These are phyloP conservation scores for Alviniconcha strummeri DNA, from an alignment of 2,888 invertebrate species.

Conservation along the genomic window DNA sequence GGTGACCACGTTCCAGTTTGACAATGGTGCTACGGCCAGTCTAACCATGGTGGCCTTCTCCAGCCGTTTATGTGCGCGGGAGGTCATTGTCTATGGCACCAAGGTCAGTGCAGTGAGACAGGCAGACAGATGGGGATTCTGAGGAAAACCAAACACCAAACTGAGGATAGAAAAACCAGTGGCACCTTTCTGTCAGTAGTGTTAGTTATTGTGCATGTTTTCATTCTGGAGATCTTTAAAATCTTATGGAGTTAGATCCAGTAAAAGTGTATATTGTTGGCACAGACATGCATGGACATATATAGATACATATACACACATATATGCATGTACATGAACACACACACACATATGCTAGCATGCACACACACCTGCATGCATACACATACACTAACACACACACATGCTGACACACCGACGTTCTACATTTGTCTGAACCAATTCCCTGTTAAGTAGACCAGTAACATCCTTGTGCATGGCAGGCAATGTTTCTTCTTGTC, in stretches of 20 bases:
- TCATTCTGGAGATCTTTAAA: neutral
- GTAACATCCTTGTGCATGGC: too few species aligned
- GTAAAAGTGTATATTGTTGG: neutral
- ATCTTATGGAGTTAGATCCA: neutral
- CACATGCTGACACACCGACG: too few species aligned
- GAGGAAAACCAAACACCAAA: neutral
- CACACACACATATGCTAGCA: too few species aligned
- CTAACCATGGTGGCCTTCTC: conserved; percentile 74
- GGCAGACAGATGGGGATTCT: neutral
- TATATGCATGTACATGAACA: too few species aligned
- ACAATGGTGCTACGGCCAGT: conserved; percentile 72
- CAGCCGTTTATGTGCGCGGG: conserved; percentile 68
- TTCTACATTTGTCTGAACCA: too few species aligned
- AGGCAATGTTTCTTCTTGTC: too few species aligned
- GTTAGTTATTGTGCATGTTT: neutral
- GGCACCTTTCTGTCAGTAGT: neutral
- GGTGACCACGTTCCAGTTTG: conserved; percentile 74
- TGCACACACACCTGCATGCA: too few species aligned
- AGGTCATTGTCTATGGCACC: conserved; percentile 73
- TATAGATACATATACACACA: too few species aligned
- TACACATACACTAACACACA: too few species aligned
- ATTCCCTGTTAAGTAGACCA: too few species aligned
- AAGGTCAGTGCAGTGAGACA: conserved; percentile 52
- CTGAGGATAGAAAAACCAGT: neutral
- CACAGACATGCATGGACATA: neutral